Evolutionary conservation across 2,888 invertebrate species (phyloP), one percentile per base, ranked within the genome.

Genomic region (Taenaris catops): DNA sequence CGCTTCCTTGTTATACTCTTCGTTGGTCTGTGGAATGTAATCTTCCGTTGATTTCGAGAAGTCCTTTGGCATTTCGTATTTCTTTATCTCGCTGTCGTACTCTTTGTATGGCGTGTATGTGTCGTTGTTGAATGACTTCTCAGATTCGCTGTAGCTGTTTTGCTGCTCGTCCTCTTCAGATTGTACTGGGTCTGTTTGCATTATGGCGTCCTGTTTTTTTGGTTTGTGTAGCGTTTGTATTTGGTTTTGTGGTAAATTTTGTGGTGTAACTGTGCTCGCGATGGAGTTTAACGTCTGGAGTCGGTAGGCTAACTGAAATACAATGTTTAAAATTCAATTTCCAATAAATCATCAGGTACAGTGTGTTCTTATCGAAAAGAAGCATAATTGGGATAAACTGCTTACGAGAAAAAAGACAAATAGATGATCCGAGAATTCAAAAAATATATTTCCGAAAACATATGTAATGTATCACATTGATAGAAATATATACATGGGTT

Each of bases 141-240:
- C 60, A 0, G 58, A 54, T 0, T 33, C 74, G n/a, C 68, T 71
- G 29, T 72, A 70, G 1, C 60, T 67, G 0, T 64, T 58, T 1
- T 49, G 44, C 1, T 43, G 41, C 8, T 75, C 72, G 1, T 79
- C 80, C 2, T 78, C 84, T 1, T 78, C 79, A 0, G 66, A 67
- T 0, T 58, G 61, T 0, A 78, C 63, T 0, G 87, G 84, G 38
- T 87, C 87, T 0, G 87, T 87, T 43, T 87, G 87, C 79, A 87
- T 87, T 26, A 78, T 58, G 0, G 87, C 87, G 38, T 87, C 87
- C 19, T 86, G 86, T 18, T 84, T 87, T 11, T 70, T 67, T 0
- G 83, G 78, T 37, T 73, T 83, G 0, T 35, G 27, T 4, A 14
- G 25, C 2, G 25, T 17, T 0, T 27, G 34, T 1, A 19, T 32